Percentiles rank a stretch among this genome's conserved stretches.
These are phyloP conservation scores for Notodonta dromedarius DNA, from an alignment of 2,888 invertebrate species.

Conservation along the genomic window DNA sequence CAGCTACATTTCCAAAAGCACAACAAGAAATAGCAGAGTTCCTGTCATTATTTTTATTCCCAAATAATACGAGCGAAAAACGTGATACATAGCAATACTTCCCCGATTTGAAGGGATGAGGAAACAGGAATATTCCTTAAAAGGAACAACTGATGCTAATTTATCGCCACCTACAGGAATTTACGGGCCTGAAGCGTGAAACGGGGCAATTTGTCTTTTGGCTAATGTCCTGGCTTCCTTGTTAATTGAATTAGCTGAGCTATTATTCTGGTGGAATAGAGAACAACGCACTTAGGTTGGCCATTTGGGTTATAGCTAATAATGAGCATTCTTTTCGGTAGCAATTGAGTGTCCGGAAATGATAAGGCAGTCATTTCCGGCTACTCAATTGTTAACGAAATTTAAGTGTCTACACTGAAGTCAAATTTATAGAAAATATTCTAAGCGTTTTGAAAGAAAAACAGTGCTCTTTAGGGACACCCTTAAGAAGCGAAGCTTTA, in stretches of 20 bases:
- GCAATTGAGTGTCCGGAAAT: not conserved
- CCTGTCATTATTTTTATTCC: not conserved
- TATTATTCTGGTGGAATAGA: slow-evolving; percentile 42
- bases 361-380: not conserved
- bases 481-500: no score
- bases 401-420: no score
- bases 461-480: no score
- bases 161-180: slow-evolving; percentile 61
- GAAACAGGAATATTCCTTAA: slow-evolving; percentile 36
- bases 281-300: slow-evolving; percentile 32
- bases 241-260: slow-evolving; percentile 70
- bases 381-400: no score
- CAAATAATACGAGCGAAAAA: slow-evolving; percentile 1
- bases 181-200: slow-evolving; percentile 72
- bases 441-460: no score
- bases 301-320: not conserved
- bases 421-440: no score
- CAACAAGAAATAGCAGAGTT: not conserved
- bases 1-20: not conserved
- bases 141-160: slow-evolving; percentile 45
- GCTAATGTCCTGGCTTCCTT: slow-evolving; percentile 61
- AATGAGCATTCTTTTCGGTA: slow-evolving; percentile 1
- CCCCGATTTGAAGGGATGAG: slow-evolving; percentile 16
- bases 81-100: slow-evolving; percentile 4
- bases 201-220: slow-evolving; percentile 69